Percentiles rank a stretch among this genome's conserved stretches.
Conservation (phyloP, 53 echinoderm and acorn worm species). For the Patiria pectinifera region DNA sequence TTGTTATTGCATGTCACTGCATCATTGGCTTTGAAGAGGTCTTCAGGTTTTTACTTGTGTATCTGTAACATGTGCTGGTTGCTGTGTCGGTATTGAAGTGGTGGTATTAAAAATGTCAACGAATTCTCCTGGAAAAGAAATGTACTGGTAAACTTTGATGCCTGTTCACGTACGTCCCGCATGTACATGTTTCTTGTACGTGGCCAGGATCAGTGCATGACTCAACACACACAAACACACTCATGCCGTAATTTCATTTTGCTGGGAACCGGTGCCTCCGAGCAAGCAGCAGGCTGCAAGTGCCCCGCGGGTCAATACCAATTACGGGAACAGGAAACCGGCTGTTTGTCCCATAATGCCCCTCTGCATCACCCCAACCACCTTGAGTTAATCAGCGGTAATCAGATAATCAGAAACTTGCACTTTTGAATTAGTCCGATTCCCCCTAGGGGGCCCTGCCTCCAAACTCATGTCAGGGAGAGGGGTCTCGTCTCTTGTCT, state of each 20-base stretch:
- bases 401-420: slow-evolving; percentile 67
- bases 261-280: not conserved
- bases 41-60: not conserved
- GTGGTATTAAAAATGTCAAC: not conserved
- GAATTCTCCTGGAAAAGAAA: not conserved
- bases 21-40: not conserved
- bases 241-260: slow-evolving; percentile 37
- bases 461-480: slow-evolving; percentile 36
- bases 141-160: too few species aligned
- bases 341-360: slow-evolving; percentile 65
- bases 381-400: slow-evolving; percentile 56
- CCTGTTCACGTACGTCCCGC: not conserved
- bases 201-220: not conserved
- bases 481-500: not conserved
- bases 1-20: not conserved
- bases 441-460: slow-evolving; percentile 26
- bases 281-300: not conserved
- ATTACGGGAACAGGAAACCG: slow-evolving; percentile 61
- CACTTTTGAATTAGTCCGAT: slow-evolving; percentile 54
- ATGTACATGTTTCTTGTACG: not conserved
- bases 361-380: slow-evolving; percentile 54
- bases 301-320: slow-evolving; percentile 53
- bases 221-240: not conserved
- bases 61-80: not conserved
- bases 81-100: not conserved